Percentiles rank a stretch among this genome's conserved stretches.
Evolutionary conservation across 2,888 invertebrate species (phyloP).

Genomic region (Epirrita christyi): DNA sequence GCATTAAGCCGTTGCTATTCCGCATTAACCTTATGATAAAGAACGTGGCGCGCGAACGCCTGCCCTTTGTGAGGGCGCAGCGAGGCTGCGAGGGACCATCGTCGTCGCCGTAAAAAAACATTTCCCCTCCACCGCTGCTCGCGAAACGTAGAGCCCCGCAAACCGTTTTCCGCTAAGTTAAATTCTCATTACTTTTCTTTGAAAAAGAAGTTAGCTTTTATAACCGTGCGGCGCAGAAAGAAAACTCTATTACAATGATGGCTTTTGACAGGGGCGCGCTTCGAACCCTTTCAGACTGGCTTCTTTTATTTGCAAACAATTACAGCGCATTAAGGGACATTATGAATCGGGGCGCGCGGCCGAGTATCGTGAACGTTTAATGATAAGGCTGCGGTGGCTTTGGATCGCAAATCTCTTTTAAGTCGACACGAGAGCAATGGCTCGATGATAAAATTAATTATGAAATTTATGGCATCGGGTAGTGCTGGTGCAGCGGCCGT

Average conservation of each 20-base stretch:
- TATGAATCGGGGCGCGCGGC: conserved; percentile 59
- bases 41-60: conserved; percentile 50
- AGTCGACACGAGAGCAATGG: conserved; percentile 75
- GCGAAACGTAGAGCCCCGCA: conserved; percentile 57
- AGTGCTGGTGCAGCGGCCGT: conserved; percentile 49
- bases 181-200: conserved; percentile 81
- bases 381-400: conserved; percentile 74
- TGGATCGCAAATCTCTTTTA: conserved; percentile 73
- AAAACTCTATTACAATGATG: conserved; percentile 77
- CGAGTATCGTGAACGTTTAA: conserved; percentile 70
- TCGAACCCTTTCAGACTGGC: conserved; percentile 60
- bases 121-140: conserved; percentile 54
- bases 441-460: conserved; percentile 79
- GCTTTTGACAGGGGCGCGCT: conserved; percentile 66
- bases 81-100: conserved; percentile 57
- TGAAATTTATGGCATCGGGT: conserved; percentile 67
- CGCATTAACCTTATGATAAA: conserved; percentile 67
- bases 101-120: conserved; percentile 67
- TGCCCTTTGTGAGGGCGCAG: conserved; percentile 62
- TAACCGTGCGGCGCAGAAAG: conserved; percentile 67
- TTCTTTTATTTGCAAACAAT: conserved; percentile 73
- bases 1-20: conserved; percentile 65
- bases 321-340: conserved; percentile 65
- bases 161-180: conserved; percentile 79
- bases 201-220: conserved; percentile 78